Conservation (phyloP, 2,888 invertebrate genomes). For the Tenthredo scrophulariae region DNA sequence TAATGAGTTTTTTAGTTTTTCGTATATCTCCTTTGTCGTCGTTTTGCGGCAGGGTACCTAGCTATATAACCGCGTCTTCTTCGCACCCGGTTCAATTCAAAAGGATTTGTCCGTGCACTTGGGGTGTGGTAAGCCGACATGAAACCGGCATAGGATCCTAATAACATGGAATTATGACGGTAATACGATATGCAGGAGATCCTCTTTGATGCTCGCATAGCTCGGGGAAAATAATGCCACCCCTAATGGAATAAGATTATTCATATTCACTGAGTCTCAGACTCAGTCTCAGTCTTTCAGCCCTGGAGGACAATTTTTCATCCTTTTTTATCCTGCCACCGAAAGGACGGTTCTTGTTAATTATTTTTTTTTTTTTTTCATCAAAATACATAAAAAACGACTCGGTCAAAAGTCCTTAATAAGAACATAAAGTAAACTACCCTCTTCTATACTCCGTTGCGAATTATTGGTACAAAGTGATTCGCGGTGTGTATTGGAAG, state of each 20-base stretch:
- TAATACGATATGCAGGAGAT: conserved; percentile 74
- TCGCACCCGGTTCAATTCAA: conserved; percentile 75
- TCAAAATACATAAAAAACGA: neutral
- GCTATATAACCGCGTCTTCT: conserved; percentile 58
- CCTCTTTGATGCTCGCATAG: conserved; percentile 73
- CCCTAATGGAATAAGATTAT: conserved; percentile 76
- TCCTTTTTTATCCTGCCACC: neutral
- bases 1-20: conserved; percentile 42
- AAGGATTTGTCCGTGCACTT: conserved; percentile 77
- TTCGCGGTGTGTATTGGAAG: conserved; percentile 71
- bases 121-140: conserved; percentile 78
- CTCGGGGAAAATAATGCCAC: conserved; percentile 74
- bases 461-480: conserved; percentile 48
- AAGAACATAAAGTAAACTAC: neutral
- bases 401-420: too few species aligned
- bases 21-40: conserved; percentile 23
- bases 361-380: neutral
- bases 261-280: conserved; percentile 49
- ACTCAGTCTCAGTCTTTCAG: neutral
- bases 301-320: neutral
- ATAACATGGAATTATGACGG: conserved; percentile 78
- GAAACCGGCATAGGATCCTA: conserved; percentile 73
- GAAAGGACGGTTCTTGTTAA: too few species aligned
- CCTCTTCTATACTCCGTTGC: neutral
- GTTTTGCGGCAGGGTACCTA: neutral